Evolutionary conservation across 2,113 vertebrate species (phyloP).

Genomic region (Corvus moneduloides): DNA sequence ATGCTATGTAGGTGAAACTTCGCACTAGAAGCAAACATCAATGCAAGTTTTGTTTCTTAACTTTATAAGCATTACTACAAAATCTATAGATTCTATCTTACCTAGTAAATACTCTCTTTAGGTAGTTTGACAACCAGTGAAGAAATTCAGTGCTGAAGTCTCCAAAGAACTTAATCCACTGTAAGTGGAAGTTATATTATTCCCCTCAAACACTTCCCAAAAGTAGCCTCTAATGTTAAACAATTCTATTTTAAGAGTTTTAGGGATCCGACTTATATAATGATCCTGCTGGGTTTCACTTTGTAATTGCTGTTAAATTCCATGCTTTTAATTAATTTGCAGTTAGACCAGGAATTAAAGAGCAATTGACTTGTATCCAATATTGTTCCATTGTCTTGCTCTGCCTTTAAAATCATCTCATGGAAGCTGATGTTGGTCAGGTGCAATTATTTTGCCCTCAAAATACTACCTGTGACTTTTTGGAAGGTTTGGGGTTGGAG

Average conservation of each 20-base stretch:
- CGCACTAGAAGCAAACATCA: neutral
- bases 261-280: neutral
- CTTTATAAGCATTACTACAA: neutral
- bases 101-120: neutral
- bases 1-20: neutral
- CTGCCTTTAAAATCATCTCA: neutral
- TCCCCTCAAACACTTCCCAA: conserved; percentile 7
- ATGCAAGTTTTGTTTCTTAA: neutral
- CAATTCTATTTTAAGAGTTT: neutral
- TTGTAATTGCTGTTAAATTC: neutral
- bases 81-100: neutral
- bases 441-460: neutral
- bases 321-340: neutral
- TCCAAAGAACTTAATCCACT: neutral
- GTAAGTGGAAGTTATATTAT: neutral
- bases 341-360: neutral
- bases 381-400: neutral
- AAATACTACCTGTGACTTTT: neutral
- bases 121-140: neutral
- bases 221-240: neutral
- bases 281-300: neutral
- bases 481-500: neutral
- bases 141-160: neutral
- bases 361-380: neutral
- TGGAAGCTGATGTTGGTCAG: neutral